phyloP scores from a whole-genome alignment of 1,140 invertebrate genomes.

The Lordiphosa stackelbergi region DNA sequence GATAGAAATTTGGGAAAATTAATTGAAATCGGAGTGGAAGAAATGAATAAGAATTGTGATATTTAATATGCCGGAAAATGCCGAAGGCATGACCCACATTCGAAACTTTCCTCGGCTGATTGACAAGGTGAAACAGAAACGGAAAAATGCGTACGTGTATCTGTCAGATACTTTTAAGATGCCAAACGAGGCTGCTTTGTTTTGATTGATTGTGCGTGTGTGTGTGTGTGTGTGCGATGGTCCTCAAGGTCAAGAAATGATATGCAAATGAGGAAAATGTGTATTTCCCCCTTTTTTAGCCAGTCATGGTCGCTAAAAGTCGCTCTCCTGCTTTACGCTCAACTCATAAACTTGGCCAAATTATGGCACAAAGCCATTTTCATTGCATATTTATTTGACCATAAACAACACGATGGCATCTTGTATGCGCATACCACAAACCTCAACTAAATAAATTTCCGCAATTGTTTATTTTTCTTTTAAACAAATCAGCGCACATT shows the following conservation, averaged over 20 bases:
- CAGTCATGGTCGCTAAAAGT: not conserved
- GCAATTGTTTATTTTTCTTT: constrained; percentile 67
- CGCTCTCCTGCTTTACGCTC: not conserved
- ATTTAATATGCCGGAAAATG: constrained; percentile 2
- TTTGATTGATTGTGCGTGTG: constrained; percentile 55
- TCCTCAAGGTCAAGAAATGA: constrained; percentile 68
- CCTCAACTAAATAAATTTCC: constrained; percentile 68
- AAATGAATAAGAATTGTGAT: constrained; percentile 8
- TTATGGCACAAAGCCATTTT: constrained; percentile 56
- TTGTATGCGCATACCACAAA: constrained; percentile 34
- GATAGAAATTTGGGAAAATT: constrained; percentile 35
- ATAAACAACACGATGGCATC: constrained; percentile 41
- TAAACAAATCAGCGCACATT: constrained; percentile 70
- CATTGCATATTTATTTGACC: constrained; percentile 65
- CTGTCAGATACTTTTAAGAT: constrained; percentile 40
- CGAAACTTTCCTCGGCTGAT: constrained; percentile 21
- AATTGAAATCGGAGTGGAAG: constrained; percentile 8
- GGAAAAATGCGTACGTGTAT: constrained; percentile 19
- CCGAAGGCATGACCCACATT: constrained; percentile 32
- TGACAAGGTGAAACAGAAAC: constrained; percentile 44
- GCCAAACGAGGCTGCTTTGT: constrained; percentile 23
- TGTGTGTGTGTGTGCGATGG: constrained; percentile 1
- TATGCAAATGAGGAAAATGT: constrained; percentile 37
- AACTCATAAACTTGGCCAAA: constrained; percentile 48
- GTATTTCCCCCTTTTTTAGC: not conserved